Evolutionary conservation across 2,113 vertebrate species (phyloP), one percentile per base, ranked within the genome.

Genomic region (Egretta garzetta): DNA sequence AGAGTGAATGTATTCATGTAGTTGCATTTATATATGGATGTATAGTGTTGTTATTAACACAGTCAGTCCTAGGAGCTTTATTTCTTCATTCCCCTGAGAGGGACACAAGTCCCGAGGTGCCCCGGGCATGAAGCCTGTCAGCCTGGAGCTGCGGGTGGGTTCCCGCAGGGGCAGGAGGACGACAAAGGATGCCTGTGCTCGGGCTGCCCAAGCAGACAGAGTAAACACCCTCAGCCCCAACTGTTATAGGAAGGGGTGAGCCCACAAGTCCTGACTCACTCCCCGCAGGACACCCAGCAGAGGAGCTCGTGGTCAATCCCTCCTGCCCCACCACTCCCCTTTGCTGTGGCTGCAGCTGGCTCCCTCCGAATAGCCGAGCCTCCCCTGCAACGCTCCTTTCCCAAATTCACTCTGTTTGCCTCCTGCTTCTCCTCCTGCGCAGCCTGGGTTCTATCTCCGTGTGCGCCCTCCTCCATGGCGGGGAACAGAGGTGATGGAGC

Each of bases 261-360:
- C 75, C 75, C 93, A 91, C 88, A 62, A 18, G 66, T 80, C 75
- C 86, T 95, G 91, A 94, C 86, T 95, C 96, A 88, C 43, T 62
- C 82, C 79, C 71, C 0, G 1, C n/a, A 77, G 90, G 91, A 92
- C 56, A 56, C 10, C 16, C 58, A 26, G 70, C 85, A 75, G 63
- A 84, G 88, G 67, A 86, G 83, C 52, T 73, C 1, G 53, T 4
- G 68, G 91, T 88, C 75, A 88, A 59, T 11, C 74, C 39, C 79
- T 95, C 39, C 88, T 82, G 58, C 53, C 60, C 43, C 52, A 53
- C 28, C 53, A 17, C 30, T 47, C 0, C 7, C 53, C 58, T 96
- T 92, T 96, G 67, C 94, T 10, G 15, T 43, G 91, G 80, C 92
- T 87, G 37, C 90, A 81, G 66, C 52, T 75, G 63, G 27, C 8